Evolutionary conservation across 2,888 invertebrate genomes (phyloP), one percentile per base, ranked within the genome.

Genomic region (Ectemnius lituratus): DNA sequence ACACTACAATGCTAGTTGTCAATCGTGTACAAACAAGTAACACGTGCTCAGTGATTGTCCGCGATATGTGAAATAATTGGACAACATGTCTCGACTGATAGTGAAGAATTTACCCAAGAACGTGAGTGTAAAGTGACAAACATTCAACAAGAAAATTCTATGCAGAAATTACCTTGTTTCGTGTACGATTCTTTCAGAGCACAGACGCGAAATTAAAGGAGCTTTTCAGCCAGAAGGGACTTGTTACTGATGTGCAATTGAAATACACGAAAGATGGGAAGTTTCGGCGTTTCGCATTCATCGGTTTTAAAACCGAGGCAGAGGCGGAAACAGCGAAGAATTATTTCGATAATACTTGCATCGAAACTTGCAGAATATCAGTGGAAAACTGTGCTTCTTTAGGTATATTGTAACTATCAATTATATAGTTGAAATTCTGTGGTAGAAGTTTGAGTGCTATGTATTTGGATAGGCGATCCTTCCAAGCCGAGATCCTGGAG

Each of bases 401-500:
- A 83, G 96, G 96, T 84, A 93, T 2, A 5, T 1, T 20, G 14
- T 49, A 28, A 6, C 16, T 6, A 52, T 52, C 52, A 16, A 18
- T 2, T 13, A n/a, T 37, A 11, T 11, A 37, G 37, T 37, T 37
- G 37, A 6, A 37, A 37, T 37, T 6, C 8, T 37, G 5, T 37
- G 37, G 11, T 8, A 37, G 37, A 37, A 11, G 5, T 37, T 37
- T 37, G 11, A 37, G 37, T 37, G 11, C 11, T 8, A 37, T 37
- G 0, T 62, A 0, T 18, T 62, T 13, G 4, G 23, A 23, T 72
- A 92, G 93, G 93, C 52, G 94, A 94, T 87, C 88, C 93, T 57
- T 92, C 92, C 65, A 98, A 98, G 90, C 97, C 97, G 1, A 94
- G 96, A 90, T 94, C 98, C 0, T 98, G 98, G 98, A 98, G 98